Percentiles rank a stretch among this genome's conserved stretches.
Conservation (phyloP, 1,140 invertebrate species). For the Danaus plexippus region DNA sequence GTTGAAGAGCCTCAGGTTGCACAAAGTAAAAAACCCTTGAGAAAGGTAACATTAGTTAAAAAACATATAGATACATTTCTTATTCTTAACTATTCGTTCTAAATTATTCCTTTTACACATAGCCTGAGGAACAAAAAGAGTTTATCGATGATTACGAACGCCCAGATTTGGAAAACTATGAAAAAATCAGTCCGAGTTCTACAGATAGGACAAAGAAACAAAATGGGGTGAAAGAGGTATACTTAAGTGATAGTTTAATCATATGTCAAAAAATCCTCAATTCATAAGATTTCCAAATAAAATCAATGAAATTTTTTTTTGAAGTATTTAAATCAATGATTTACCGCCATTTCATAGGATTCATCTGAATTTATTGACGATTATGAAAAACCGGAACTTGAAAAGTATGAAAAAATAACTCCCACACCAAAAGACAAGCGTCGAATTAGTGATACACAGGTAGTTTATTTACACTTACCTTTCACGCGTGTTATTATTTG, state of each 20-base stretch:
- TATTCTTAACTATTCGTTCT: neutral
- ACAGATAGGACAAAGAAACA: slow-evolving; percentile 33
- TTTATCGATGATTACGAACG: slow-evolving; percentile 69
- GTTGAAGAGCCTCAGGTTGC: slow-evolving; percentile 54
- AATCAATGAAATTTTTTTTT: neutral
- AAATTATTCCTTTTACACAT: slow-evolving; percentile 22
- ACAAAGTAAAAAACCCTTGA: slow-evolving; percentile 46
- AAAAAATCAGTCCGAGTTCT: slow-evolving; percentile 55
- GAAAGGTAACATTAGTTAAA: slow-evolving; percentile 39
- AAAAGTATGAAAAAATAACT: slow-evolving; percentile 65
- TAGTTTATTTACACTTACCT: slow-evolving; percentile 22
- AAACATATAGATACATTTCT: neutral
- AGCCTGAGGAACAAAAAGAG: slow-evolving; percentile 53
- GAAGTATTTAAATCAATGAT: slow-evolving; percentile 5
- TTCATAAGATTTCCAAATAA: neutral
- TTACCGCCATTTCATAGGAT: slow-evolving; percentile 23
- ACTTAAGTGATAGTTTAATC: slow-evolving; percentile 4
- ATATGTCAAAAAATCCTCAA: neutral
- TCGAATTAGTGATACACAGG: slow-evolving; percentile 55
- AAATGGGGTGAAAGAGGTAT: slow-evolving; percentile 36
- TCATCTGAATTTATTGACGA: slow-evolving; percentile 48
- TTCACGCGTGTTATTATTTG: neutral
- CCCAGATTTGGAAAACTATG: slow-evolving; percentile 70
- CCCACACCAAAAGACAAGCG: slow-evolving; percentile 64
- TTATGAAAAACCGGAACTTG: slow-evolving; percentile 69